These are phyloP conservation scores for Odobenus rosmarus DNA, from an alignment of 2,113 vertebrate genomes.

Conservation along the genomic window DNA sequence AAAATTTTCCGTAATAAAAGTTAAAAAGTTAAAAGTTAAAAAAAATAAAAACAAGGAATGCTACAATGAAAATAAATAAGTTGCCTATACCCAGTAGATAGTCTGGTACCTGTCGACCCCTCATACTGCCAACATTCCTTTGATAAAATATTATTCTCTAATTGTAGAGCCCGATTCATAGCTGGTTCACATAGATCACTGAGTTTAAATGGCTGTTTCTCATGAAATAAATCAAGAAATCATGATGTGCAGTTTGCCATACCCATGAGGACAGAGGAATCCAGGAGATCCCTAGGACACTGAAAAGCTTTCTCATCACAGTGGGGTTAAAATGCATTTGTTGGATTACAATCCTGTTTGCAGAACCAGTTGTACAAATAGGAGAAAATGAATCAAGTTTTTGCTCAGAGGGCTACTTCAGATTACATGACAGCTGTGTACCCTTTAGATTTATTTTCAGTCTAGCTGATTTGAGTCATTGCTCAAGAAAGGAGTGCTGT, in stretches of 20 bases:
- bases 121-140: neutral
- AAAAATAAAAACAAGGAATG: neutral
- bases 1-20: neutral
- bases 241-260: neutral
- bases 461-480: constrained; percentile 62
- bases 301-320: neutral
- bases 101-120: neutral
- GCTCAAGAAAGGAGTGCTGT: constrained; percentile 38
- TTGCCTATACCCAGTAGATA: neutral
- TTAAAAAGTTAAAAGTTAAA: constrained; percentile 11
- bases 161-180: neutral
- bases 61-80: constrained; percentile 16
- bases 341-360: constrained; percentile 35
- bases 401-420: constrained; percentile 44
- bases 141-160: constrained; percentile 31
- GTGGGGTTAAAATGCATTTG: neutral
- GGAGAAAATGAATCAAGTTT: constrained; percentile 44
- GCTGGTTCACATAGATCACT: neutral
- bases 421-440: constrained; percentile 65
- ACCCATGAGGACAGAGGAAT: neutral
- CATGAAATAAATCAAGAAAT: constrained; percentile 15
- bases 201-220: constrained; percentile 32
- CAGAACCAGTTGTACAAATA: constrained; percentile 51
- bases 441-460: constrained; percentile 69
- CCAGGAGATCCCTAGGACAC: neutral